phyloP scores from a whole-genome alignment of 2,113 vertebrate species.

The Anas platyrhynchos region DNA sequence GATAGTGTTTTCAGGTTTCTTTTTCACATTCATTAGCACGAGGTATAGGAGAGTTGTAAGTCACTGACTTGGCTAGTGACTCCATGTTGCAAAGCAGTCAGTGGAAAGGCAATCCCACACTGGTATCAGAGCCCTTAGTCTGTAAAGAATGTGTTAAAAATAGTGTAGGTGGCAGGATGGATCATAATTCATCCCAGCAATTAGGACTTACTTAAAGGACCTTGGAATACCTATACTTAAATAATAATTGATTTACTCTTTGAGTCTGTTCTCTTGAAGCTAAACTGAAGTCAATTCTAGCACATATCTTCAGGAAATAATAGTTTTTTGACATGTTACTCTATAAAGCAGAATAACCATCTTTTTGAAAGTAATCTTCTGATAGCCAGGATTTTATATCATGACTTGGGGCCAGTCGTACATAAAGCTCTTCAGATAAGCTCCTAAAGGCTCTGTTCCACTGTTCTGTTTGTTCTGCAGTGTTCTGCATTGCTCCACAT shows the following conservation, averaged over 20 bases:
- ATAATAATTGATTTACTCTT: not conserved
- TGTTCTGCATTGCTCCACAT: not conserved
- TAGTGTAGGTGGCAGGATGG: not conserved
- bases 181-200: not conserved
- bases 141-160: not conserved
- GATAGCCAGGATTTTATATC: not conserved
- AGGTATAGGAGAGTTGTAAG: not conserved
- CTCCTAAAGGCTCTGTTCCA: not conserved
- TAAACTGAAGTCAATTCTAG: not conserved
- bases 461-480: not conserved
- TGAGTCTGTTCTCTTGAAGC: not conserved
- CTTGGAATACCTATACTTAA: not conserved
- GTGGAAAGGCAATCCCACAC: not conserved
- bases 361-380: not conserved
- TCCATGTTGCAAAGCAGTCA: not conserved
- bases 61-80: not conserved
- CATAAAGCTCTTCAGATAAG: not conserved
- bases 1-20: not conserved
- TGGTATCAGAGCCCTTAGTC: not conserved
- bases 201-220: not conserved
- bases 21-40: not conserved
- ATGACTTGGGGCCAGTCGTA: not conserved
- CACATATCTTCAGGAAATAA: not conserved
- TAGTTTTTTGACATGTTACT: not conserved
- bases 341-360: not conserved